A percentile compares a stretch with the other conserved stretches of the same genome.
phyloP scores from a whole-genome alignment of 2,113 vertebrate genomes.

The Plecturocebus donacophilus region DNA sequence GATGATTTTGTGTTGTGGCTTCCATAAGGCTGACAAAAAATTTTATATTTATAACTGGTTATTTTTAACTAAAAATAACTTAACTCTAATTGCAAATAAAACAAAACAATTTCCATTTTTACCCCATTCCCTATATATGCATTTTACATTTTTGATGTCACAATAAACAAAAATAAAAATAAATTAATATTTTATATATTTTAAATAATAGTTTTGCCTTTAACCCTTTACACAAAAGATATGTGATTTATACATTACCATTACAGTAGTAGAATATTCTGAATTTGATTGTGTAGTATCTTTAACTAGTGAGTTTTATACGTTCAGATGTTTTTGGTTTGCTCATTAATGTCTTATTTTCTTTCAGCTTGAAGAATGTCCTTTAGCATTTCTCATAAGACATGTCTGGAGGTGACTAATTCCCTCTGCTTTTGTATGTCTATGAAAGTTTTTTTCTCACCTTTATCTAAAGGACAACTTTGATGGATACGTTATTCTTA shows the following conservation, averaged over 20 bases:
- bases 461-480: not conserved
- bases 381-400: not conserved
- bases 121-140: not conserved
- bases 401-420: not conserved
- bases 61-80: not conserved
- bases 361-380: not conserved
- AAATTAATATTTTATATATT: not conserved
- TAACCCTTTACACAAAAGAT: not conserved
- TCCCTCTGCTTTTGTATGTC: not conserved
- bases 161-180: not conserved
- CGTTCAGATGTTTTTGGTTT: not conserved
- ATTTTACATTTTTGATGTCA: not conserved
- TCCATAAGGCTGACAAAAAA: not conserved
- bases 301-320: not conserved
- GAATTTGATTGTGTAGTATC: not conserved
- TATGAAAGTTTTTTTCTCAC: not conserved
- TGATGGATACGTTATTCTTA: not conserved
- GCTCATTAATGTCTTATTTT: not conserved
- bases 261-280: not conserved
- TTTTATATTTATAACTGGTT: not conserved
- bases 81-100: not conserved
- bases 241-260: not conserved
- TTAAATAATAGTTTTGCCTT: not conserved
- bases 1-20: not conserved
- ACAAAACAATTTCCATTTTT: not conserved